Evolutionary conservation across 2,888 invertebrate species (phyloP).

Genomic region (Erannis defoliaria): DNA sequence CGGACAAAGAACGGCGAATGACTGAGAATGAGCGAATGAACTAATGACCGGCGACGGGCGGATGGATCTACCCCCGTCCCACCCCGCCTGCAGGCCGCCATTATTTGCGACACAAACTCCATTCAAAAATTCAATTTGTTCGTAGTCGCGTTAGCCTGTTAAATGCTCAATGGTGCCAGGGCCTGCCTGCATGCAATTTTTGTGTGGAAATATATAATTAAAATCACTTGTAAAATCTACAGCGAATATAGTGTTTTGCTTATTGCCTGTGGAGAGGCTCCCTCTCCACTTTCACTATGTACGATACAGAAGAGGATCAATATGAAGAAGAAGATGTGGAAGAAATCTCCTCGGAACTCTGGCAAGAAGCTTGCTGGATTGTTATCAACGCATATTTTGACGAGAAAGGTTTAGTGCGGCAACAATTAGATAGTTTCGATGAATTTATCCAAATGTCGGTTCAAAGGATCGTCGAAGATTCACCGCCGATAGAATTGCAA

Average conservation of each 20-base stretch:
- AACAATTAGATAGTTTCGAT: slow-evolving; percentile 99
- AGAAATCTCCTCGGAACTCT: slow-evolving; percentile 98
- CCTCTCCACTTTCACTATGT: slow-evolving; percentile 62
- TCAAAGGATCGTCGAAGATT: slow-evolving; percentile 99
- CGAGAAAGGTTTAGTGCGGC: slow-evolving; percentile 99
- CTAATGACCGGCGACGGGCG: too few species aligned
- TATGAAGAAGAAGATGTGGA: slow-evolving; percentile 96
- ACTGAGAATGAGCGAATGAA: too few species aligned
- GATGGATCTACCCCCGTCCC: too few species aligned
- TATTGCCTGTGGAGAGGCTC: slow-evolving; percentile 2
- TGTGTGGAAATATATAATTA: slow-evolving; percentile 2
- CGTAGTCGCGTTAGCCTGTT: too few species aligned
- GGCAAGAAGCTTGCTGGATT: slow-evolving; percentile 99
- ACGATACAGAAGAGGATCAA: slow-evolving; percentile 84
- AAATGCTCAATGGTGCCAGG: too few species aligned
- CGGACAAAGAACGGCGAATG: too few species aligned
- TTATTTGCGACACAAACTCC: too few species aligned
- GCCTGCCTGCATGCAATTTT: not conserved
- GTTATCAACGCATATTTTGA: slow-evolving; percentile 99
- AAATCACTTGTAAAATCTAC: too few species aligned
- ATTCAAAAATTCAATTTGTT: too few species aligned
- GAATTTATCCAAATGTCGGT: slow-evolving; percentile 99
- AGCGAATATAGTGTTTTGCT: not conserved
- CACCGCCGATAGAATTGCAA: slow-evolving; percentile 98
- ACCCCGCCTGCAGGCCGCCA: too few species aligned